These are phyloP conservation scores for Mormyrops attenuatus DNA, from an alignment of 2,797 vertebrate genomes.

Conservation along the genomic window DNA sequence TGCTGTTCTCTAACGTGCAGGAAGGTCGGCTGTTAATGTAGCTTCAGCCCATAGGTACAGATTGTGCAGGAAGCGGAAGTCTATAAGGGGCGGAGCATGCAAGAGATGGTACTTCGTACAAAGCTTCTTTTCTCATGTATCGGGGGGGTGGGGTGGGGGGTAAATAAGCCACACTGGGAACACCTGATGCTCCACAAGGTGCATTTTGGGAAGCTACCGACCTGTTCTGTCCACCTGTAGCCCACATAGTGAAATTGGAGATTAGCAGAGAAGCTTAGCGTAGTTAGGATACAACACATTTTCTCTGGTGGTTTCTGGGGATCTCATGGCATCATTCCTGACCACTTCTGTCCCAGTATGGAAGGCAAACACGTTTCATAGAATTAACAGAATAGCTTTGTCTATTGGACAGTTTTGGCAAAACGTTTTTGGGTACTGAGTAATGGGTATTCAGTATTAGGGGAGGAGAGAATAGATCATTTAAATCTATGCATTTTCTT, in stretches of 20 bases:
- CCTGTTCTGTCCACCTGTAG: conserved; percentile 37
- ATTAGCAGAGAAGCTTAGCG: conserved; percentile 46
- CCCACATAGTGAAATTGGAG: conserved; percentile 60
- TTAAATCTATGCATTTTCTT: conserved; percentile 94
- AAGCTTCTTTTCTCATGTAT: not conserved
- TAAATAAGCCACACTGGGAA: conserved; percentile 5
- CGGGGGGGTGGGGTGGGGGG: not conserved
- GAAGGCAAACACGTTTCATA: not conserved
- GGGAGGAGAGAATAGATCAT: conserved; percentile 70
- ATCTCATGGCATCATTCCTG: conserved; percentile 68
- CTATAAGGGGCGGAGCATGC: not conserved
- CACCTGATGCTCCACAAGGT: conserved; percentile 15
- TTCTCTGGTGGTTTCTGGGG: conserved; percentile 68
- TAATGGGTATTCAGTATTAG: conserved; percentile 59
- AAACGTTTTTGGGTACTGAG: conserved; percentile 59
- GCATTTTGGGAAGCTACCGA: conserved; percentile 57
- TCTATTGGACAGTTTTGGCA: conserved; percentile 55
- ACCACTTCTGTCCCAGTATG: conserved; percentile 32
- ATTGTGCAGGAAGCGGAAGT: not conserved
- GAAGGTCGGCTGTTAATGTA: not conserved
- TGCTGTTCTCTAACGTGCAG: not conserved
- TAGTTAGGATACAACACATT: conserved; percentile 74
- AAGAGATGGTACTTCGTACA: not conserved
- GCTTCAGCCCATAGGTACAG: conserved; percentile 8
- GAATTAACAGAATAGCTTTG: conserved; percentile 15